Percentiles rank a stretch among this genome's conserved stretches.
Conservation (phyloP, 2,888 invertebrate species). For the Philereme transversata region DNA sequence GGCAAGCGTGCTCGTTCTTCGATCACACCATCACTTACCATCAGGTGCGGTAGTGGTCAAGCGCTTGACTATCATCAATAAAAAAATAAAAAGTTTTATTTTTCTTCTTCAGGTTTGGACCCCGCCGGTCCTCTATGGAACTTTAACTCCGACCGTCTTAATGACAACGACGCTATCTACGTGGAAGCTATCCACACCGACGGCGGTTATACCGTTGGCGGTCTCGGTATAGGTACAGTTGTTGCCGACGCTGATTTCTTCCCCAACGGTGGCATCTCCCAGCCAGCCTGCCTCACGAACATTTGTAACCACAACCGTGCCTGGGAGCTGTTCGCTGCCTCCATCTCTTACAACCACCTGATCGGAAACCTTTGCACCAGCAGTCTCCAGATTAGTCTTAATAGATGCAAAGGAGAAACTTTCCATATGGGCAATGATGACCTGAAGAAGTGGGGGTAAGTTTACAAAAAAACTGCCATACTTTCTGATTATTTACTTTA, state of each 20-base stretch:
- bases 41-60: no score
- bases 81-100: conserved; percentile 11
- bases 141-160: conserved; percentile 48
- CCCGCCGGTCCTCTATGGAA: conserved; percentile 68
- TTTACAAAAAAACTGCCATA: background rate
- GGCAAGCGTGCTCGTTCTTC: no score
- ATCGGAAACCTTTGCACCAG: conserved; percentile 53
- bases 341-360: conserved; percentile 59
- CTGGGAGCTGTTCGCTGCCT: conserved; percentile 63
- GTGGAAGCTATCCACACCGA: conserved; percentile 75
- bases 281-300: conserved; percentile 60
- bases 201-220: conserved; percentile 67
- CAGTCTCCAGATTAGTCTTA: conserved; percentile 49
- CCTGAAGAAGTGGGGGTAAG: conserved; percentile 54
- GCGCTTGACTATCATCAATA: no score
- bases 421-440: conserved; percentile 59
- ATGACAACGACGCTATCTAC: conserved; percentile 60
- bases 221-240: conserved; percentile 71
- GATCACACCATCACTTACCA: no score
- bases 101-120: conserved; percentile 54
- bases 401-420: conserved; percentile 54
- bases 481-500: no score
- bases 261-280: conserved; percentile 81
- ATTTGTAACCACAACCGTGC: conserved; percentile 67
- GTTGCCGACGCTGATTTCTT: conserved; percentile 84